A percentile compares a stretch with the other conserved stretches of the same genome.
Conservation (phyloP, 2,888 invertebrate species). For the Cryptus armator region DNA sequence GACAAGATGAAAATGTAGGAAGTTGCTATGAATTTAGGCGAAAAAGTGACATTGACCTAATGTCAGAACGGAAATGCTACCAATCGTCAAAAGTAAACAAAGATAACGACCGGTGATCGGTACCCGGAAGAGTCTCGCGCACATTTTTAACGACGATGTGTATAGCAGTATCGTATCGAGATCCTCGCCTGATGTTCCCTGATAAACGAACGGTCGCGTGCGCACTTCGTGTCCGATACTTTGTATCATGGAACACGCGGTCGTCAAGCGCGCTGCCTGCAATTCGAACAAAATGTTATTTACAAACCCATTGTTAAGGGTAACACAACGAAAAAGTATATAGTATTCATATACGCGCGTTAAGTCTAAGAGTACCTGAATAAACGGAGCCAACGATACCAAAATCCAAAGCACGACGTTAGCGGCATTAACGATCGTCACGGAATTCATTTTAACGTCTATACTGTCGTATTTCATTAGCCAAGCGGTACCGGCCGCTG, state of each 20-base stretch:
- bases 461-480: conserved; percentile 88
- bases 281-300: conserved; percentile 74
- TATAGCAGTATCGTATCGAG: conserved; percentile 92
- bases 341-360: no score
- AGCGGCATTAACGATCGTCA: conserved; percentile 87
- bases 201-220: conserved; percentile 92
- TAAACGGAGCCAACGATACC: conserved; percentile 89
- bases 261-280: conserved; percentile 91
- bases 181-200: conserved; percentile 91
- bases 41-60: conserved; percentile 91
- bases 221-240: conserved; percentile 92
- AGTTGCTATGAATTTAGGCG: conserved; percentile 79
- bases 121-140: conserved; percentile 91
- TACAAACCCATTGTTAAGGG: no score
- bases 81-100: conserved; percentile 88
- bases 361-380: conserved; percentile 87
- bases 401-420: conserved; percentile 89
- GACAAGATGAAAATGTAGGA: conserved; percentile 36
- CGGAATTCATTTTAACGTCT: conserved; percentile 87
- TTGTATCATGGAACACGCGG: conserved; percentile 90
- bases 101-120: conserved; percentile 91
- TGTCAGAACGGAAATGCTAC: conserved; percentile 88
- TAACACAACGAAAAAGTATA: neutral
- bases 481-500: conserved; percentile 90
- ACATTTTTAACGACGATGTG: conserved; percentile 91